Evolutionary conservation across 2,797 vertebrate species (phyloP).

Genomic region (Gymnoscopelus braueri): DNA sequence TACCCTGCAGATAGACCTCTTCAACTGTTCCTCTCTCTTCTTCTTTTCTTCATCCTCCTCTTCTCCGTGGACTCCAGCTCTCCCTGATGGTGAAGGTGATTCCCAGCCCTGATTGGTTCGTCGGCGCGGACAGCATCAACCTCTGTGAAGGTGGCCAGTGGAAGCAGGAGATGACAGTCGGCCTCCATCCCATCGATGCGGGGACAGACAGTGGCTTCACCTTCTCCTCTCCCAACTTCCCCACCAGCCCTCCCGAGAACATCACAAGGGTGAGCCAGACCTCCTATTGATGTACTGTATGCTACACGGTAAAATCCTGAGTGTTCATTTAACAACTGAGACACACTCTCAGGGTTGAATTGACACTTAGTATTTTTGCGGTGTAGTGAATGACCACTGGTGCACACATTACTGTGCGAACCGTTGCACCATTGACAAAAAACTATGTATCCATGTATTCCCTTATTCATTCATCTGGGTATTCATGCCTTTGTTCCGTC

Average conservation of each 20-base stretch:
- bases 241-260: constrained; percentile 74
- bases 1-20: background rate
- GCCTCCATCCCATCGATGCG: constrained; percentile 83
- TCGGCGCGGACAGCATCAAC: constrained; percentile 75
- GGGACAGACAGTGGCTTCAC: constrained; percentile 87
- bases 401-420: background rate
- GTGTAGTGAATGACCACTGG: background rate
- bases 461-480: background rate
- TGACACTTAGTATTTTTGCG: background rate
- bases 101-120: constrained; percentile 82
- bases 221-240: constrained; percentile 83
- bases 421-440: background rate
- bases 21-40: background rate
- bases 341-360: too few relatives aligned
- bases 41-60: background rate
- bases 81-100: constrained; percentile 81
- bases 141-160: constrained; percentile 76
- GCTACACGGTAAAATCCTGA: too few relatives aligned
- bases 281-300: background rate
- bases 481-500: constrained; percentile 4
- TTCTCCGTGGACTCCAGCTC: constrained; percentile 56
- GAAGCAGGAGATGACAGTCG: constrained; percentile 81
- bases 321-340: too few relatives aligned
- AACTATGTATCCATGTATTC: background rate
- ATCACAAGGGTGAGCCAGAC: constrained; percentile 71